Conservation (phyloP, 2,113 vertebrate species). For the Anolis sagrei region DNA sequence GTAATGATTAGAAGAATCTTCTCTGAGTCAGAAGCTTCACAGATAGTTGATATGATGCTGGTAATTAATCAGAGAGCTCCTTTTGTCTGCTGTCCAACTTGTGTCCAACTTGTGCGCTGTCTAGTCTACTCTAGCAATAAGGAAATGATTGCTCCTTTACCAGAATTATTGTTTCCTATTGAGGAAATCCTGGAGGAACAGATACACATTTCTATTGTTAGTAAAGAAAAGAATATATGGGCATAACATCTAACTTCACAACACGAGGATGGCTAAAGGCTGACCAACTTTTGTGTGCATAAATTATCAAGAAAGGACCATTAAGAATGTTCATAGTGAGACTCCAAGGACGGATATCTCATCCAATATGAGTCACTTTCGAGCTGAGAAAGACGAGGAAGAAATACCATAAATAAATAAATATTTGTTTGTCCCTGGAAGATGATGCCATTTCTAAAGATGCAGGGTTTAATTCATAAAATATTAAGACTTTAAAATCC, state of each 20-base stretch:
- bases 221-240: constrained; percentile 8
- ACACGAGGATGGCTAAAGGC: not conserved
- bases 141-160: constrained; percentile 23
- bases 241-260: too few relatives aligned
- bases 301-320: not conserved
- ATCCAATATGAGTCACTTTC: too few relatives aligned
- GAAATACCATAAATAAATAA: too few relatives aligned
- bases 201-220: constrained; percentile 6
- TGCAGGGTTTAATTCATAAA: too few relatives aligned
- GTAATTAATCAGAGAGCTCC: constrained; percentile 21
- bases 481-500: too few relatives aligned
- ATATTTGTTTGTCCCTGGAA: too few relatives aligned
- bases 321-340: too few relatives aligned
- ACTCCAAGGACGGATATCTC: not conserved
- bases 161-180: constrained; percentile 31
- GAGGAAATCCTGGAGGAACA: constrained; percentile 44
- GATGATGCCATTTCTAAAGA: too few relatives aligned
- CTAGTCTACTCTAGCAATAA: constrained; percentile 32
- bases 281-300: not conserved
- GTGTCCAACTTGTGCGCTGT: too few relatives aligned
- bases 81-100: constrained; percentile 19
- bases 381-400: too few relatives aligned
- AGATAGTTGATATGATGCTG: not conserved
- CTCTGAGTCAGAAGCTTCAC: constrained; percentile 37
- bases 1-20: constrained; percentile 11